Conservation (phyloP, 2,113 vertebrate species). For the Micronisus gabar region DNA sequence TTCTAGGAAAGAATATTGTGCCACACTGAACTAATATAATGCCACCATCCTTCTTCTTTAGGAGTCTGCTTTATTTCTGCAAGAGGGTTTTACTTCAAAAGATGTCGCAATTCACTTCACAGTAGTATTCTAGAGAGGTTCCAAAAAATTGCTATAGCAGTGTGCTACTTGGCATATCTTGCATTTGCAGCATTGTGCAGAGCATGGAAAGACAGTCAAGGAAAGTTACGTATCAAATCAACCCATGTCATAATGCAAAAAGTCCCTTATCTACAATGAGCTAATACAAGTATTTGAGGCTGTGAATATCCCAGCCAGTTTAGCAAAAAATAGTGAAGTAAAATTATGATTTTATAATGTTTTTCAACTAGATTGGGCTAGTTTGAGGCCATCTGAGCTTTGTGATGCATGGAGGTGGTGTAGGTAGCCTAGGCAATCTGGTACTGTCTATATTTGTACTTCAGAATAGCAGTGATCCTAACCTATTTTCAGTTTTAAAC, state of each 20-base stretch:
- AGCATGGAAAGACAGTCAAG: neutral
- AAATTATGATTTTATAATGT: neutral
- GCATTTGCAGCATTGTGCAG: neutral
- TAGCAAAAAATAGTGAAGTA: neutral
- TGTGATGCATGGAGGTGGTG: conserved; percentile 1
- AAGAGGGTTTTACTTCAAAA: neutral
- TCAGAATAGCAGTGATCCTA: neutral
- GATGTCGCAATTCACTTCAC: neutral
- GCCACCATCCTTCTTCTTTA: neutral
- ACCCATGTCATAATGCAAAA: neutral
- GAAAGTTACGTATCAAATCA: neutral
- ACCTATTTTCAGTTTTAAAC: neutral
- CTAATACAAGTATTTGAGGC: neutral
- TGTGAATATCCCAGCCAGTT: neutral
- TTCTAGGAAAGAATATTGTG: neutral
- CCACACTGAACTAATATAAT: neutral
- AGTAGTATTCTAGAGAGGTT: neutral
- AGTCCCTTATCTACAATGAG: neutral
- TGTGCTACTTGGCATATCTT: neutral
- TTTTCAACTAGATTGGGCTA: neutral
- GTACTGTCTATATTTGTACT: neutral
- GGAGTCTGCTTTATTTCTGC: neutral
- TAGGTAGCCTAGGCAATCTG: neutral
- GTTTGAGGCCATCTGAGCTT: neutral
- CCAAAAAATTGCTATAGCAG: neutral